Conservation (phyloP, 1,140 invertebrate species). For the Chelonus insularis region DNA sequence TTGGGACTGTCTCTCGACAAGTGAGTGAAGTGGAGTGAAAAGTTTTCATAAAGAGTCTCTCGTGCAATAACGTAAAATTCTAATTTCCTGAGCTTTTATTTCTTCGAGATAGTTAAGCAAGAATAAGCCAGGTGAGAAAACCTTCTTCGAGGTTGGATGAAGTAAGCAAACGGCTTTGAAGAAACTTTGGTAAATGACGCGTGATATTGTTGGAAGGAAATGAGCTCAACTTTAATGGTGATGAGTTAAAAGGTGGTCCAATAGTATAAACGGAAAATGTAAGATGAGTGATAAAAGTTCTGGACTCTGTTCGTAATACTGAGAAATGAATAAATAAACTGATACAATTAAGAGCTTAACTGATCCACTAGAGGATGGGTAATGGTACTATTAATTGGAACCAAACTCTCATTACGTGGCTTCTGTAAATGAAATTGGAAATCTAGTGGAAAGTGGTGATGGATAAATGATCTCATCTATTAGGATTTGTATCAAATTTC, state of each 20-base stretch:
- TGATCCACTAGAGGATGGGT: neutral
- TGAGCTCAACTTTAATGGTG: neutral
- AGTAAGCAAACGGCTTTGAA: slow-evolving; percentile 22
- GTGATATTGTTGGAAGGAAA: neutral
- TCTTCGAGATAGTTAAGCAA: neutral
- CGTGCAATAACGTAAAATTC: slow-evolving; percentile 12
- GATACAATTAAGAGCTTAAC: neutral
- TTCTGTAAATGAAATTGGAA: neutral
- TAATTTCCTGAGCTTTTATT: slow-evolving; percentile 14
- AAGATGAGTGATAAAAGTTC: too few relatives aligned
- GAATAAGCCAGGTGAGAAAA: slow-evolving; percentile 11
- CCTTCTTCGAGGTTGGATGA: slow-evolving; percentile 18
- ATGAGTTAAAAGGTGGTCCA: too few relatives aligned
- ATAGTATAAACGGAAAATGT: too few relatives aligned
- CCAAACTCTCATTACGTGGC: neutral
- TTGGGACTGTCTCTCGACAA: slow-evolving; percentile 9
- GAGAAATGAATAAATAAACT: neutral
- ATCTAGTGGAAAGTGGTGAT: neutral
- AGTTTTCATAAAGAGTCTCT: slow-evolving; percentile 11
- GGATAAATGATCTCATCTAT: neutral
- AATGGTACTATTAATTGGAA: neutral
- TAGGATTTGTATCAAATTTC: neutral
- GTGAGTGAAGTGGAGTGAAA: slow-evolving; percentile 1
- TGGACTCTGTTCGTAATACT: too few relatives aligned
- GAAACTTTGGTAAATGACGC: slow-evolving; percentile 26